Base-by-base conservation (phyloP, 2,113 vertebrate genomes). In the Hyaena hyaena region DNA sequence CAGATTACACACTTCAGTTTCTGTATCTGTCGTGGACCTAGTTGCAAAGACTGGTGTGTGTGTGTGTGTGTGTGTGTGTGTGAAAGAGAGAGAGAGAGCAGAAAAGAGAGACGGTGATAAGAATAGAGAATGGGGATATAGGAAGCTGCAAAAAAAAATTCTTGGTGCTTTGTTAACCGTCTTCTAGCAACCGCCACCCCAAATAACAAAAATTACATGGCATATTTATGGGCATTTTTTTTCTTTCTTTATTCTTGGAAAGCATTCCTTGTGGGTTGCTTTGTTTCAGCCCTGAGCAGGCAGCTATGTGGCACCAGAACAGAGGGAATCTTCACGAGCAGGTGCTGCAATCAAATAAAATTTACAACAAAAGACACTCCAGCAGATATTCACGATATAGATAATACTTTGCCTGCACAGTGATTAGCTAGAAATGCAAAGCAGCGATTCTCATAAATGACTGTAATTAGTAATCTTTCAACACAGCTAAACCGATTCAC, bases 401-500 rank as follows among this genome's bases (percentile, higher is more conserved):
- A 53, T 71, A 21, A 76, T 63, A 17, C 68, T 45, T 45, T 76
- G 88, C 7, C 50, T 43, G 35, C 17, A 35, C 39, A 17, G 39
- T 82, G 81, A 95, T 97, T 88, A 95, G 88, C 88, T 43, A 23
- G 76, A 69, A 55, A 89, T 33, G 91, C 71, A 82, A 69, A 93
- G 88, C 82, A 66, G 71, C 39, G 2, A 63, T 79, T 91, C 86
- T 45, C 71, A 65, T 71, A 90, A 94, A 96, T 95, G 95, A 93
- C 95, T 97, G 39, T 95, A 93, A 97, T 97, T 95, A 97, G 66
- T 55, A 10, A 76, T 97, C 77, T 86, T 93, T 73, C 91, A 91
- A 95, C 77, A 85, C 91, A 77, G 88, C 77, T 83, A 82, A 97
- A 71, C 65, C 65, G 73, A 58, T 63, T 96, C 73, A 4, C 5